These are phyloP conservation scores for Polydesmus complanatus DNA, from an alignment of 2,888 invertebrate species.

Conservation along the genomic window DNA sequence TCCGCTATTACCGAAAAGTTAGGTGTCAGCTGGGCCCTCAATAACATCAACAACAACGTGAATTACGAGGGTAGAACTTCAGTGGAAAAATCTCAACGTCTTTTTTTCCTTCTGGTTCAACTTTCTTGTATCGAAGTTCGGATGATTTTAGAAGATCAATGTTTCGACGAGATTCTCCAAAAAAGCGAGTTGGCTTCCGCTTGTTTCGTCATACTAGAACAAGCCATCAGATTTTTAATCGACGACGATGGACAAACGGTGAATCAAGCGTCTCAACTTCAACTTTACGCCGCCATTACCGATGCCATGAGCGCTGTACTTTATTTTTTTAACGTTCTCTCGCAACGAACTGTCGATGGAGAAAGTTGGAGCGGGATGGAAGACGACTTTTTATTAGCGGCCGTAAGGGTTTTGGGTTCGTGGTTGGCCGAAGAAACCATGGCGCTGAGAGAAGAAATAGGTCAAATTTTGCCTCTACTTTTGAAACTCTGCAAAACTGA, in stretches of 20 bases:
- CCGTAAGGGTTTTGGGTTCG: constrained; percentile 68
- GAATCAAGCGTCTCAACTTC: constrained; percentile 44
- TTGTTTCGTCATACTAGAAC: constrained; percentile 29
- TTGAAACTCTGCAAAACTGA: constrained; percentile 48
- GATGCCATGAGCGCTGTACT: constrained; percentile 74
- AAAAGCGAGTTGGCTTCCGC: constrained; percentile 25
- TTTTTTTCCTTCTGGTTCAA: constrained; percentile 62
- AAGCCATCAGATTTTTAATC: constrained; percentile 28
- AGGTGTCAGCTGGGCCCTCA: constrained; percentile 69
- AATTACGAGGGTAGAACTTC: constrained; percentile 12
- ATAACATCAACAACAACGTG: not conserved
- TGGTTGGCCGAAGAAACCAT: constrained; percentile 85
- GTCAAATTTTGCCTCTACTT: constrained; percentile 65
- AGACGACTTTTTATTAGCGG: constrained; percentile 57
- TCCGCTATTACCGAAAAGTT: constrained; percentile 64
- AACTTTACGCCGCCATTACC: constrained; percentile 74
- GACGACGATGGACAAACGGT: constrained; percentile 24
- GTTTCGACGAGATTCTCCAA: constrained; percentile 25
- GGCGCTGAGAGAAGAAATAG: constrained; percentile 41
- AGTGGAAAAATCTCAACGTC: constrained; percentile 49
- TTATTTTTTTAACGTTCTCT: constrained; percentile 27
- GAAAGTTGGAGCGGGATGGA: not conserved
- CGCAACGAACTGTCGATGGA: not conserved
- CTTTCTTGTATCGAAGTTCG: constrained; percentile 81
- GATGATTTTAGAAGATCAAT: constrained; percentile 78